Percentiles rank a stretch among this genome's conserved stretches.
Evolutionary conservation across 2,797 vertebrate species (phyloP).

Genomic region (Rallus crepitans): DNA sequence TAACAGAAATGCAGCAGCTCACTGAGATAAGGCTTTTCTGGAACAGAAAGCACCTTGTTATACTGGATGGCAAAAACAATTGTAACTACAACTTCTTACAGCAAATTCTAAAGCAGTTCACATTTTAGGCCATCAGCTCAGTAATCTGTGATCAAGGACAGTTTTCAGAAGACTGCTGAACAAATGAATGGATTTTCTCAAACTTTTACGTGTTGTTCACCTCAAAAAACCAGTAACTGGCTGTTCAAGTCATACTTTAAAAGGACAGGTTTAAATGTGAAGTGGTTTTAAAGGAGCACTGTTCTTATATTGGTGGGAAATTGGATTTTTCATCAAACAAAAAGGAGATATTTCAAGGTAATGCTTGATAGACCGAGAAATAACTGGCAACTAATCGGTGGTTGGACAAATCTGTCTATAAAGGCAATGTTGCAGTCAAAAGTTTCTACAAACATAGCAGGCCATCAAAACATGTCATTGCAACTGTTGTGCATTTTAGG

Average conservation of each 20-base stretch:
- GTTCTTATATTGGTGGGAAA: constrained; percentile 36
- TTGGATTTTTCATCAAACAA: constrained; percentile 17
- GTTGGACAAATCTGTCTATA: neutral
- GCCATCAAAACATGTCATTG: neutral
- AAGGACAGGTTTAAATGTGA: constrained; percentile 50
- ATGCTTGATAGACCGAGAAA: neutral
- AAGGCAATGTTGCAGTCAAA: neutral
- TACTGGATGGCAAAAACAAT: neutral
- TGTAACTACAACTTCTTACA: neutral
- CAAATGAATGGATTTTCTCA: constrained; percentile 60
- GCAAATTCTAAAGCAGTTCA: constrained; percentile 13
- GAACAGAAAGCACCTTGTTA: neutral
- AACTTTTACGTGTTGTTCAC: neutral
- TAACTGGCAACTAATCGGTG: neutral
- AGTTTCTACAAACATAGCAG: neutral
- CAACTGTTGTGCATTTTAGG: neutral
- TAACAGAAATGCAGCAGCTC: constrained; percentile 11
- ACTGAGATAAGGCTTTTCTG: neutral
- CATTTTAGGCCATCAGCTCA: constrained; percentile 11
- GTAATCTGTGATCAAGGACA: constrained; percentile 46
- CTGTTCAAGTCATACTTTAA: constrained; percentile 52
- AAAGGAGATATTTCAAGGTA: neutral
- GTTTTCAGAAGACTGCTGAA: constrained; percentile 63
- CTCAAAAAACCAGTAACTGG: constrained; percentile 48
- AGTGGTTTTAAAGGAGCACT: constrained; percentile 45